Conservation (phyloP, 2,797 vertebrate species). For the Erpetoichthys calabaricus region DNA sequence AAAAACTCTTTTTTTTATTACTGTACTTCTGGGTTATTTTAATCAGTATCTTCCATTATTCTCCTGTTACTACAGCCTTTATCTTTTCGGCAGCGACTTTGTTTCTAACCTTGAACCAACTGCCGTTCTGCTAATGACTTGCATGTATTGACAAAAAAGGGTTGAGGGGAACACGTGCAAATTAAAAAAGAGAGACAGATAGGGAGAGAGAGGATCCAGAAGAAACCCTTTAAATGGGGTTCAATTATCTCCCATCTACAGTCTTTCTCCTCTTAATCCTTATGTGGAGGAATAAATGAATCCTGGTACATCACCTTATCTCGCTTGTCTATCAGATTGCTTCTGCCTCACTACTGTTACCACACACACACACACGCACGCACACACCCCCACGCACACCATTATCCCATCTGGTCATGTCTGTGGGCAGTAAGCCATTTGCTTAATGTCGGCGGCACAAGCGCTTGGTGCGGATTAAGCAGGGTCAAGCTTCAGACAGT, state of each 20-base stretch:
- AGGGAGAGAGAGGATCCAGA: constrained; percentile 32
- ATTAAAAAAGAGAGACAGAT: constrained; percentile 25
- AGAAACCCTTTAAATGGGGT: constrained; percentile 44
- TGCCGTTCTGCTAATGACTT: constrained; percentile 56
- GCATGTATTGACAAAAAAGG: constrained; percentile 52
- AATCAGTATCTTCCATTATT: constrained; percentile 59
- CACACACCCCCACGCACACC: constrained; percentile 31
- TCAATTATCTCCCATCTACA: constrained; percentile 57
- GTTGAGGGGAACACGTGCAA: constrained; percentile 27
- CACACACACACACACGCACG: constrained; percentile 19
- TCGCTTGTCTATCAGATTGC: constrained; percentile 31
- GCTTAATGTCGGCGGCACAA: constrained; percentile 60
- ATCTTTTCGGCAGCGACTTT: constrained; percentile 48
- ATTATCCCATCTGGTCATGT: constrained; percentile 47
- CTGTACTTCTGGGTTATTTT: constrained; percentile 41
- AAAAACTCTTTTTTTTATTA: constrained; percentile 36
- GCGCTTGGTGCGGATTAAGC: constrained; percentile 54
- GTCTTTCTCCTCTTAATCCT: constrained; percentile 42
- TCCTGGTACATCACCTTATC: constrained; percentile 48
- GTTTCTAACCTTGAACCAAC: constrained; percentile 62
- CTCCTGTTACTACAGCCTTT: constrained; percentile 49
- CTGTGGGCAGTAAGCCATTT: constrained; percentile 61
- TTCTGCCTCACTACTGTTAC: constrained; percentile 18
- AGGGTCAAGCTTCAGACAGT: constrained; percentile 56
- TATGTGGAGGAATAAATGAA: constrained; percentile 42